phyloP scores from a whole-genome alignment of 1,140 invertebrate genomes.

The Macrosteles quadrilineatus region DNA sequence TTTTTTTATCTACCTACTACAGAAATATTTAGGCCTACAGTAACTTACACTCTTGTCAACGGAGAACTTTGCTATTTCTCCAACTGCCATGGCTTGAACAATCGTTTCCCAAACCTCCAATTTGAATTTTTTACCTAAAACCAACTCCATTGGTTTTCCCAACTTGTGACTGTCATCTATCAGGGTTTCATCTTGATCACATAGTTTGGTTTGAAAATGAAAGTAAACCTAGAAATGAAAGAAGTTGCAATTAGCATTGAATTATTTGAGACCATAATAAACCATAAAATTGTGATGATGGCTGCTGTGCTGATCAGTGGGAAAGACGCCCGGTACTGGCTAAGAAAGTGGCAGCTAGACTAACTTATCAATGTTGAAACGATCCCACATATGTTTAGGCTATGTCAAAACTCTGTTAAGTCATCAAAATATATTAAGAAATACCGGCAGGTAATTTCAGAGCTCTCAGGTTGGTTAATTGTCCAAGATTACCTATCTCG shows the following conservation, averaged over 20 bases:
- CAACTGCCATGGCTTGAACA: conserved; percentile 86
- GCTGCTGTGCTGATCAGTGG: no score
- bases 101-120: conserved; percentile 94
- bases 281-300: not conserved
- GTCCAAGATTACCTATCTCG: no score
- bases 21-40: no score
- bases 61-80: conserved; percentile 85
- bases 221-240: conserved; percentile 71
- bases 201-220: conserved; percentile 83
- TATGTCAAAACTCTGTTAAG: not conserved
- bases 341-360: not conserved
- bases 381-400: not conserved
- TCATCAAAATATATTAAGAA: no score
- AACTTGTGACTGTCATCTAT: conserved; percentile 87
- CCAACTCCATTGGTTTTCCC: conserved; percentile 85
- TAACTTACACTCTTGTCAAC: conserved; percentile 84
- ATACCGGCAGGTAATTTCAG: no score
- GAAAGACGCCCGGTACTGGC: no score
- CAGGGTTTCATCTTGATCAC: conserved; percentile 64
- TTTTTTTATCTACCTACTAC: no score
- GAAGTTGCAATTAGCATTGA: not conserved
- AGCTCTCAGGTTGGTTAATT: no score
- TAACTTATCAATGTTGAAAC: not conserved
- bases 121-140: conserved; percentile 96
- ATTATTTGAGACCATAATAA: not conserved